Evolutionary conservation across 2,113 vertebrate species (phyloP).

Genomic region (Myotis davidii): DNA sequence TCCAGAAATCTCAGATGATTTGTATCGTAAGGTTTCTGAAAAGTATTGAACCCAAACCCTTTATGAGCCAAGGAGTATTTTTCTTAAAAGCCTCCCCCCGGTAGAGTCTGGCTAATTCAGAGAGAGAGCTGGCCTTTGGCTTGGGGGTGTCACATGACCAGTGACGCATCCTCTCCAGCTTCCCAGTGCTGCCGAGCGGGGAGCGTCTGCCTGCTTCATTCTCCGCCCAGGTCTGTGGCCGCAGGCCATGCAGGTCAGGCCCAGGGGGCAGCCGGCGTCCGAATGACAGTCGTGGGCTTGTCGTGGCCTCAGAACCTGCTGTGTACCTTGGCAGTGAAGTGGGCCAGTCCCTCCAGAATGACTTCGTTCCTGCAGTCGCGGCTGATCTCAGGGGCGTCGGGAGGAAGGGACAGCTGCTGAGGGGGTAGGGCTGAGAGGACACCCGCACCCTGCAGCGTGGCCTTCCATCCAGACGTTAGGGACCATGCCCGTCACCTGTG

Average conservation of each 20-base stretch:
- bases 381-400: constrained; percentile 81
- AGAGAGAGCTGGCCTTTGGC: neutral
- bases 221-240: neutral
- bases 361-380: constrained; percentile 81
- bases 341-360: constrained; percentile 68
- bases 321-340: constrained; percentile 64
- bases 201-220: neutral
- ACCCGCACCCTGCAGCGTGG: constrained; percentile 55
- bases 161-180: neutral
- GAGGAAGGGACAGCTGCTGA: constrained; percentile 7
- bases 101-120: neutral
- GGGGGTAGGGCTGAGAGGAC: constrained; percentile 26
- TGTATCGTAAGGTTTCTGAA: neutral
- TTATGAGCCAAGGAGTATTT: neutral
- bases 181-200: neutral
- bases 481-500: constrained; percentile 78
- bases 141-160: neutral
- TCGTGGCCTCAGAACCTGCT: constrained; percentile 67
- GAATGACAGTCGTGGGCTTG: neutral
- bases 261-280: neutral
- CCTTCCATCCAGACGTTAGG: constrained; percentile 70
- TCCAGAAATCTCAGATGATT: neutral
- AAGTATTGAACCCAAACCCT: neutral
- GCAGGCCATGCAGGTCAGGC: fast-evolving
- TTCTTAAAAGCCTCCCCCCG: neutral